Conservation (phyloP, 2,888 invertebrate genomes). For the Pheosia gnoma region DNA sequence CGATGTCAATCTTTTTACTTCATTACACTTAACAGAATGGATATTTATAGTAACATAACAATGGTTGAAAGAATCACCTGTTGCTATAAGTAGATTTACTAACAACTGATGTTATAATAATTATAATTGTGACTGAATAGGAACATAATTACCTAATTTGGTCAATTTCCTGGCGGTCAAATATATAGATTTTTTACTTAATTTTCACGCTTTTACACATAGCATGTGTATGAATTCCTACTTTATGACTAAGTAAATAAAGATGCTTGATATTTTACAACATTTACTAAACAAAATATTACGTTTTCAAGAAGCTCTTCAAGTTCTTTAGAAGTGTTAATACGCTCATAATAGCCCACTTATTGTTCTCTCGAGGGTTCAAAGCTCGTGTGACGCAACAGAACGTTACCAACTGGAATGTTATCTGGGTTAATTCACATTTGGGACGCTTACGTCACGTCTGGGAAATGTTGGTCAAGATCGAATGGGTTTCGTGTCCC, state of each 20-base stretch:
- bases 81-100: too few relatives aligned
- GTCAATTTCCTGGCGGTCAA: too few relatives aligned
- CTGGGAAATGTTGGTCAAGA: slow-evolving; percentile 45
- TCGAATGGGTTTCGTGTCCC: slow-evolving; percentile 41
- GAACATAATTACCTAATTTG: too few relatives aligned
- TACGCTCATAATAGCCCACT: neutral
- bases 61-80: too few relatives aligned
- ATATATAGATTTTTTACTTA: too few relatives aligned
- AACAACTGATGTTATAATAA: too few relatives aligned
- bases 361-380: neutral
- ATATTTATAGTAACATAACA: too few relatives aligned
- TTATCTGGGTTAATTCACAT: slow-evolving; percentile 48
- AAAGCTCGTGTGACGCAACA: slow-evolving; percentile 6
- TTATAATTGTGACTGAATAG: too few relatives aligned
- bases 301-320: neutral
- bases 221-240: neutral
- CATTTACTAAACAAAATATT: neutral
- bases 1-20: too few relatives aligned
- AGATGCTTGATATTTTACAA: neutral
- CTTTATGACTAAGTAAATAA: neutral
- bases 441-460: slow-evolving; percentile 46
- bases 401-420: slow-evolving; percentile 24
- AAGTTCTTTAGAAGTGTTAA: neutral
- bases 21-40: too few relatives aligned
- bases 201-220: too few relatives aligned